Conservation (phyloP, 2,888 invertebrate genomes). For the Tetheella fluctuosa region DNA sequence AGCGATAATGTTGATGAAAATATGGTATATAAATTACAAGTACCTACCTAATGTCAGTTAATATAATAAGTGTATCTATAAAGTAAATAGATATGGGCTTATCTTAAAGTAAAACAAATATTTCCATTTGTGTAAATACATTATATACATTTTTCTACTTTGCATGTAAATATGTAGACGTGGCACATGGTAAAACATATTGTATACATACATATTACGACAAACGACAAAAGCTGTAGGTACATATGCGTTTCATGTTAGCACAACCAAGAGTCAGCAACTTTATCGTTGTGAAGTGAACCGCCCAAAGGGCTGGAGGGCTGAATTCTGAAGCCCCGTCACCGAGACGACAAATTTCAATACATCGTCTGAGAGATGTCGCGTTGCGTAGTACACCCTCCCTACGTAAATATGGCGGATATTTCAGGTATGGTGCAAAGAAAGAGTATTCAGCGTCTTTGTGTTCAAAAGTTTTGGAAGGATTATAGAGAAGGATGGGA, state of each 20-base stretch:
- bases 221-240: conserved; percentile 19
- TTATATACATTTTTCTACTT: background rate
- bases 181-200: background rate
- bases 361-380: conserved; percentile 55
- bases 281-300: conserved; percentile 33
- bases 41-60: no score
- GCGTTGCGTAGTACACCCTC: conserved; percentile 43
- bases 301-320: conserved; percentile 38
- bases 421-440: conserved; percentile 42
- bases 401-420: conserved; percentile 62
- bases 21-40: no score
- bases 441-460: conserved; percentile 12
- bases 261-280: conserved; percentile 45
- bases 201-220: background rate
- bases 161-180: conserved; percentile 1
- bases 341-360: conserved; percentile 74
- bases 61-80: no score
- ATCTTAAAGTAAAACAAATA: background rate
- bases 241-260: conserved; percentile 25
- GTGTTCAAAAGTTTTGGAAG: no score
- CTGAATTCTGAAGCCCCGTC: conserved; percentile 46
- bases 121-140: background rate
- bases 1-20: no score
- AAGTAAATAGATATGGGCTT: no score
- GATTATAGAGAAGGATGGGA: no score